Evolutionary conservation across 2,113 vertebrate species (phyloP).

Genomic region (Melanotaenia duboulayi): DNA sequence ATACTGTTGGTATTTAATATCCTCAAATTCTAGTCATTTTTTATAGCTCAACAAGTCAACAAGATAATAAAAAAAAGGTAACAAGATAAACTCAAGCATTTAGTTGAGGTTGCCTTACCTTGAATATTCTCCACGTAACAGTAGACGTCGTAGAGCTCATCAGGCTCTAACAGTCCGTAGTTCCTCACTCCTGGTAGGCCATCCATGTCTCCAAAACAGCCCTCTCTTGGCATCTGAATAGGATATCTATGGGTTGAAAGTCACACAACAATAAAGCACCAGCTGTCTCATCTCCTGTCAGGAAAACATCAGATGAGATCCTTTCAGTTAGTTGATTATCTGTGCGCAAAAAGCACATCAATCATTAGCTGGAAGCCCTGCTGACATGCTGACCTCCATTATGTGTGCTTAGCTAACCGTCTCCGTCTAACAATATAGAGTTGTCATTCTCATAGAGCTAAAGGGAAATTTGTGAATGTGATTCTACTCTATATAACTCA

Average conservation of each 20-base stretch:
- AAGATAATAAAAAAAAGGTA: too few relatives aligned
- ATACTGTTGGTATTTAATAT: background rate
- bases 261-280: constrained; percentile 5
- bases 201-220: constrained; percentile 94
- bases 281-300: constrained; percentile 7
- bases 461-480: background rate
- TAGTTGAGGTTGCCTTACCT: constrained; percentile 75
- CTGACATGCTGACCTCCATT: background rate
- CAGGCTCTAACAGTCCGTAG: constrained; percentile 87
- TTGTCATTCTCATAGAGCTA: background rate
- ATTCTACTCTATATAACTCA: background rate
- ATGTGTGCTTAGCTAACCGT: background rate
- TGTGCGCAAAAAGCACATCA: constrained; percentile 8
- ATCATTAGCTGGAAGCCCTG: constrained; percentile 7
- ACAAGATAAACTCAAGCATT: background rate
- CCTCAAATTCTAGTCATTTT: background rate
- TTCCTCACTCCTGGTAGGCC: constrained; percentile 90
- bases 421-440: background rate
- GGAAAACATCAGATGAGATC: constrained; percentile 8
- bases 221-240: constrained; percentile 91
- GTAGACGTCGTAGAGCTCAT: constrained; percentile 92
- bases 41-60: too few relatives aligned
- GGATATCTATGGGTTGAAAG: constrained; percentile 84
- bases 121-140: constrained; percentile 91
- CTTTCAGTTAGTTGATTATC: background rate